These are phyloP conservation scores for Ptychadena robeensis DNA, from an alignment of 2,797 vertebrate species.

Conservation along the genomic window DNA sequence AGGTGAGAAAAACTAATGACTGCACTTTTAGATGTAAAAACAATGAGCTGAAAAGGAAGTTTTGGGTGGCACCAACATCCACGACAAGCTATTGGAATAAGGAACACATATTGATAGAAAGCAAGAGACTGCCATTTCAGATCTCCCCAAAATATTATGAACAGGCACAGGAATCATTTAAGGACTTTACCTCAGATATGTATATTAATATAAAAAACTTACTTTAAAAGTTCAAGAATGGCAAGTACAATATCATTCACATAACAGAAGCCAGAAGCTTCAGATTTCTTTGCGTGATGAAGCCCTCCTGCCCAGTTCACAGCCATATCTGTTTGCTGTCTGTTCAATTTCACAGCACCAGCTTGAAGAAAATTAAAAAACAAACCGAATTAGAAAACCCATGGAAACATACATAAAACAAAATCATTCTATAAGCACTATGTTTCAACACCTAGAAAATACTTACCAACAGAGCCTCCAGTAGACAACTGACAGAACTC, in stretches of 20 bases:
- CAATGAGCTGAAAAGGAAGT: too few species aligned
- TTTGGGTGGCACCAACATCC: too few species aligned
- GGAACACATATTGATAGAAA: too few species aligned
- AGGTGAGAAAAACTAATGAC: too few species aligned
- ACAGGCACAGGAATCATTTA: too few species aligned
- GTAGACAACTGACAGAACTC: conserved; percentile 92
- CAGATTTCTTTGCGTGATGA: conserved; percentile 92
- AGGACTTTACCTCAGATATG: too few species aligned
- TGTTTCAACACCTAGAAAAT: background rate
- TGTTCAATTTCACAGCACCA: conserved; percentile 89
- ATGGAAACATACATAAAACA: too few species aligned
- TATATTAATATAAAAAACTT: conserved; percentile 68
- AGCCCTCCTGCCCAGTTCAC: conserved; percentile 94
- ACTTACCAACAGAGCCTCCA: conserved; percentile 90
- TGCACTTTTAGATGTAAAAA: too few species aligned
- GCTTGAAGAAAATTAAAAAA: conserved; percentile 72
- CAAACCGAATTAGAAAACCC: background rate
- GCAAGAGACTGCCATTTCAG: too few species aligned
- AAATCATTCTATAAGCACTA: background rate
- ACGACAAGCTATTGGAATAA: too few species aligned
- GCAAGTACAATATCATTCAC: conserved; percentile 93
- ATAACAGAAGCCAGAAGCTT: conserved; percentile 92
- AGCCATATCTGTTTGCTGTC: conserved; percentile 92
- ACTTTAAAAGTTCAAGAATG: conserved; percentile 92
- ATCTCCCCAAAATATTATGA: too few species aligned